Evolutionary conservation across 1,140 invertebrate species (phyloP), one percentile per base, ranked within the genome.

Genomic region (Cydia pomonella): DNA sequence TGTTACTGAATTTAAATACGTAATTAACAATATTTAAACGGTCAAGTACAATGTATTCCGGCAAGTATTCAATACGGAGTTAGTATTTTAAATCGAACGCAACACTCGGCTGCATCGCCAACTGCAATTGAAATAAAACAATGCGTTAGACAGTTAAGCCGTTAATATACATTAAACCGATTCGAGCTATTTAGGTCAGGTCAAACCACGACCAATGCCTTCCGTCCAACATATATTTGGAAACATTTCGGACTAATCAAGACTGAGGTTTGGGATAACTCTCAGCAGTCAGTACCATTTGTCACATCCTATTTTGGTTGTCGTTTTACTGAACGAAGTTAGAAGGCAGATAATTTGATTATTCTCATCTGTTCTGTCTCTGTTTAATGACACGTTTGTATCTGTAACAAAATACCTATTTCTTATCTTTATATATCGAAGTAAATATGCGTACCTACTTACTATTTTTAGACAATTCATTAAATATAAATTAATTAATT

Each of bases 71-170:
- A 41, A 13, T 41, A 41, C 12, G 10, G 38, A 41, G 12, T 44
- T 44, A 13, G 2, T 16, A 44, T 44, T 44, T 3, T 12, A 59
- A 59, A 59, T 9, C 53, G 12, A 59, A 59, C 18, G 50, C 50
- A 59, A 23, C 53, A 59, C 53, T 59, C 7, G 33, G 25, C 63
- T 27, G 63, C 23, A 66, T 16, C 0, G 23, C 25, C 63, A 9
- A 66, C 25, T 66, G 27, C 23, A 16, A 64, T 25, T 64, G 25
- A 64, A 64, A 64, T 64, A 0, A 64, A 64, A 64, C 25, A 64
- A 64, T 64, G 62, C 62, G 62, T 64, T 64, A 29, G 62, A 64
- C 62, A 64, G 25, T 64, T 64, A 29, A 64, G 25, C 62, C 2
- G 29, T 64, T 64, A 3, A 64, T 63, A 63, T 59, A 50, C 47